Conservation (phyloP, 2,888 invertebrate genomes). For the Congeria kusceri region DNA sequence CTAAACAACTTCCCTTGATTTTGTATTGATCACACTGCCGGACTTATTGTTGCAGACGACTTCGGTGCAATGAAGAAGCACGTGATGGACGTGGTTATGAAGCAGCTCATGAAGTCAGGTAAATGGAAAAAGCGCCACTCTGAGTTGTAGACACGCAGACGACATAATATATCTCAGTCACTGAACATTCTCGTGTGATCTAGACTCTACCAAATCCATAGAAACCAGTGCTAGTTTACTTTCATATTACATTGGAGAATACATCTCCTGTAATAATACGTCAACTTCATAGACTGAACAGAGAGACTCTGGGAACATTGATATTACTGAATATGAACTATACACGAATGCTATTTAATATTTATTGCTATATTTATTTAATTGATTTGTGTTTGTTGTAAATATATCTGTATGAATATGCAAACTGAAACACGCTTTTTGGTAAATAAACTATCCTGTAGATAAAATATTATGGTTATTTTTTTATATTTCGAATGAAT, state of each 20-base stretch:
- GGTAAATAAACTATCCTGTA: slow-evolving; percentile 12
- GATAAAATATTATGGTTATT: background rate
- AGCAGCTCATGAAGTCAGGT: slow-evolving; percentile 60
- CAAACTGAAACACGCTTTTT: slow-evolving; percentile 21
- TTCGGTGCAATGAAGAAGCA: slow-evolving; percentile 49
- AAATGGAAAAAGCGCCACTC: slow-evolving; percentile 50
- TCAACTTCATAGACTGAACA: too few species aligned
- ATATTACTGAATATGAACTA: too few species aligned
- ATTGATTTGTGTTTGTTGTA: background rate
- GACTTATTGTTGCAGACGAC: slow-evolving; percentile 54
- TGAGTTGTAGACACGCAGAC: slow-evolving; percentile 47
- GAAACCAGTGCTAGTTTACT: background rate
- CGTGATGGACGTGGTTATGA: slow-evolving; percentile 53
- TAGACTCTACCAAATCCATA: background rate
- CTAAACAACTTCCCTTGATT: too few species aligned
- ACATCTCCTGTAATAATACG: too few species aligned
- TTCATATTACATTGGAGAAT: too few species aligned
- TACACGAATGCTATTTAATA: too few species aligned
- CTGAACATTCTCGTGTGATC: too few species aligned
- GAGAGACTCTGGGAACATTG: too few species aligned
- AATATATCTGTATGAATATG: slow-evolving; percentile 54
- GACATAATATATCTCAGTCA: slow-evolving; percentile 20
- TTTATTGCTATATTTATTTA: background rate
- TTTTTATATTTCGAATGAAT: slow-evolving; percentile 20
- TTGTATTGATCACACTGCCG: too few species aligned